Base-by-base conservation (phyloP, 2,888 invertebrate genomes). In the Alentia gelatinosa region DNA sequence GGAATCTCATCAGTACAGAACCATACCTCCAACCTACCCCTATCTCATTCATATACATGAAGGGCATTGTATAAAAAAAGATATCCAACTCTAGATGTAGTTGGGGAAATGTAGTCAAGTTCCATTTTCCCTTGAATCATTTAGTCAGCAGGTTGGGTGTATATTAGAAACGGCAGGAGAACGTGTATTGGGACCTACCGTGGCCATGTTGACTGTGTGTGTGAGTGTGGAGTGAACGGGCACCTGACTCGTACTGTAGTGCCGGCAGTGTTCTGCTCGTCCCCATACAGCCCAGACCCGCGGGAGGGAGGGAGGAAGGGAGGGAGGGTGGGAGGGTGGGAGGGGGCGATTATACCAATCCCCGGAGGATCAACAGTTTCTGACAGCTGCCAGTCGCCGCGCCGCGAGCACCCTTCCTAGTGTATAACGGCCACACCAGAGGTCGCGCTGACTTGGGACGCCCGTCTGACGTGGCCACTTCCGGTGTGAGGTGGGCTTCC, bases 381-480 rank as follows among this genome's bases (percentile, higher is more conserved):
- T 33, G 68, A 68, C 68, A 68, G 68, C 68, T 68, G 68, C 68
- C 68, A 68, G 68, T 68, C 63, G 15, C 63, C n/a, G 63, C 63
- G 5, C 63, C n/a, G 19, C n/a, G 47, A 7, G n/a, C 56, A 68
- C n/a, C 30, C 68, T 26, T 30, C 30, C 5, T 33, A 30, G 68
- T 68, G 68, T 68, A 68, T 15, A 68, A 1, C 68, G 3, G 33
- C 68, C 33, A 26, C 68, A 68, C 68, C 68, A 68, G 68, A 68
- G 68, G 68, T 68, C 68, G 33, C 68, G 3, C 3, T 3, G 15
- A 68, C 4, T 4, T 1, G 4, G 68, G 68, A 68, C 4, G 68
- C 5, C 26, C 68, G 68, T 26, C 68, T 68, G 5, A 56, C 12
- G 56, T 56, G 56, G 5, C 56, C 56, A 56, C 56, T 56, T 56